Base-by-base conservation (phyloP, 2,888 invertebrate species). In the Drosophila monieri region DNA sequence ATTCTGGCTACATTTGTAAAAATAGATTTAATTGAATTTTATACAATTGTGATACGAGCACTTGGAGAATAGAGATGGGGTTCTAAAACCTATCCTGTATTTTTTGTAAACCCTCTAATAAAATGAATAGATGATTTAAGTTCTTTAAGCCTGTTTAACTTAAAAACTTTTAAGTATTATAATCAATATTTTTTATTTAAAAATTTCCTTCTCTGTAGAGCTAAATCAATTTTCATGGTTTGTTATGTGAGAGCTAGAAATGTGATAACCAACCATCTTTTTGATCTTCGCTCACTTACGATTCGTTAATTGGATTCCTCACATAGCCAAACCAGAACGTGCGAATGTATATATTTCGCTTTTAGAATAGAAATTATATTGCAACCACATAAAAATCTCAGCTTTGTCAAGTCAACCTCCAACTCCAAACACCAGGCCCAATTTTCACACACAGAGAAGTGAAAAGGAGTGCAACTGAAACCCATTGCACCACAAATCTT, bases 401-500 rank as follows among this genome's bases (percentile, higher is more conserved):
- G 76, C 78, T 73, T 80, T 75, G 74, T 71, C 75, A 74, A 68
- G 53, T 47, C 65, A 43, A n/a, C 6, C 32, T 32, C n/a, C 32
- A 66, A 74, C 75, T 47, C 56, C 66, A 47, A 64, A 60, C 72
- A 56, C 54, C 61, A 76, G 80, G 77, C 71, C 80, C 73, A 76
- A 83, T 80, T 69, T 83, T 76, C 76, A 61, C 65, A 73, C 72
- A 77, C 67, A 60, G 56, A 56, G 23, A 41, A 35, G 41, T 46
- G 23, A 53, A 21, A 27, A 53, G 43, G 54, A 35, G 37, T 46
- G 41, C 41, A 21, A 46, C 37, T 55, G 72, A 67, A 65, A 68
- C 64, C 69, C 67, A 64, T 58, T 68, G 72, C 74, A 80, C 84
- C 84, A 60, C 80, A 80, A 80, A 84, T 80, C 84, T 83, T 84